Evolutionary conservation across 2,888 invertebrate genomes (phyloP), one percentile per base, ranked within the genome.

Genomic region (Caenorhabditis macrosperma): DNA sequence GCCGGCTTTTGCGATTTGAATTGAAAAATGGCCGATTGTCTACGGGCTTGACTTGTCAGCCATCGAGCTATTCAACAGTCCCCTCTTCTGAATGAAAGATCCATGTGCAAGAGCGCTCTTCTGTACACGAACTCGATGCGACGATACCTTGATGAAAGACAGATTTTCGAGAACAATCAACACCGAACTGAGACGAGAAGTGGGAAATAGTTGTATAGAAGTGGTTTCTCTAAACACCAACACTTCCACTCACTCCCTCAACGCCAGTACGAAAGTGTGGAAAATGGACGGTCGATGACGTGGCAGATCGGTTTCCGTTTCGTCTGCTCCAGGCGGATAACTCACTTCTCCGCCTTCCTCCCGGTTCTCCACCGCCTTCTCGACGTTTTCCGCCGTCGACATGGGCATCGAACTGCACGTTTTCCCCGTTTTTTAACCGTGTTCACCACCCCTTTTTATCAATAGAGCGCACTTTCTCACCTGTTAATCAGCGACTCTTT

Each of bases 401-500:
- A 55, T 44, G 28, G 38, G 15, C 15, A 57, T 46, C 44, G 67
- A 67, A 67, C 67, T 67, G 57, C 22, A 67, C 55, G n/a, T 57
- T 59, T 57, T 33, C 17, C 26, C 35, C 17, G 20, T 48, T 22
- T 35, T 26, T 26, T 7, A 15, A 46, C 2, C 7, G 5, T 46
- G 15, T 10, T 24, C 22, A 5, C 15, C 50, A 10, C 15, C 63
- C 33, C 50, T 24, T 46, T 26, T n/a, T 9, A 20, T 50, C 22
- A 50, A 44, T 22, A 24, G 50, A 64, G 28, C 24, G 30, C 48
- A 15, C 24, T 26, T 38, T 5, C 38, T 59, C 57, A 85, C 85
- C 79, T 83, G 61, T 82, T 78, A 38, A 85, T 71, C 17, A 85
- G 52, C 12, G 85, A 85, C 38, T 82, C 85, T 52, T 82, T 83